phyloP scores from a whole-genome alignment of 2,888 invertebrate genomes.

The Plusia festucae region DNA sequence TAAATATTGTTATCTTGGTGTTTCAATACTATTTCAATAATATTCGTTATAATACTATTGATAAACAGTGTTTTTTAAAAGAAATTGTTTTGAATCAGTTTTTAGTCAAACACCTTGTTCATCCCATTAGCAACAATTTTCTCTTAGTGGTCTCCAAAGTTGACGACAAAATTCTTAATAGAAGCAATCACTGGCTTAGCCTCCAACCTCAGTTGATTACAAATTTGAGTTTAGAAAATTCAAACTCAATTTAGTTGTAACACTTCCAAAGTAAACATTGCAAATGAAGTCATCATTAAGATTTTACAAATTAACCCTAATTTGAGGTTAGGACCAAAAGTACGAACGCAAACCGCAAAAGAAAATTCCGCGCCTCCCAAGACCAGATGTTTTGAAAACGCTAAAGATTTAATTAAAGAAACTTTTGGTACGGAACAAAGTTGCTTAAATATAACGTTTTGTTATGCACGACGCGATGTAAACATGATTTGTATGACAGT shows the following conservation, averaged over 20 bases:
- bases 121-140: slow-evolving; percentile 30
- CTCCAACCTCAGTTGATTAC: slow-evolving; percentile 43
- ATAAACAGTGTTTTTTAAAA: no score
- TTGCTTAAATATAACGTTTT: slow-evolving; percentile 70
- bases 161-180: slow-evolving; percentile 42
- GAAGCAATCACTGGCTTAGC: slow-evolving; percentile 37
- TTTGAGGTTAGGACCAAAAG: slow-evolving; percentile 50
- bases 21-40: no score
- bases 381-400: slow-evolving; percentile 78
- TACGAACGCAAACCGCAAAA: slow-evolving; percentile 62
- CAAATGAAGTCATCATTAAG: slow-evolving; percentile 53
- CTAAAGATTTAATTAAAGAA: slow-evolving; percentile 79
- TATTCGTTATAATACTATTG: no score
- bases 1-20: no score
- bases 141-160: slow-evolving; percentile 28
- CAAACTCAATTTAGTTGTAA: slow-evolving; percentile 49
- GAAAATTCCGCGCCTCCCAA: slow-evolving; percentile 59
- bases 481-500: slow-evolving; percentile 65
- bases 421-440: slow-evolving; percentile 66
- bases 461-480: slow-evolving; percentile 52
- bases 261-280: slow-evolving; percentile 47
- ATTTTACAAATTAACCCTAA: slow-evolving; percentile 53
- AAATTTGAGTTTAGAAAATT: slow-evolving; percentile 46
- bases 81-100: slow-evolving; percentile 6
- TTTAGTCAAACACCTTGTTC: slow-evolving; percentile 24